Base-by-base conservation (phyloP, 2,113 vertebrate species). In the Eclectus roratus region DNA sequence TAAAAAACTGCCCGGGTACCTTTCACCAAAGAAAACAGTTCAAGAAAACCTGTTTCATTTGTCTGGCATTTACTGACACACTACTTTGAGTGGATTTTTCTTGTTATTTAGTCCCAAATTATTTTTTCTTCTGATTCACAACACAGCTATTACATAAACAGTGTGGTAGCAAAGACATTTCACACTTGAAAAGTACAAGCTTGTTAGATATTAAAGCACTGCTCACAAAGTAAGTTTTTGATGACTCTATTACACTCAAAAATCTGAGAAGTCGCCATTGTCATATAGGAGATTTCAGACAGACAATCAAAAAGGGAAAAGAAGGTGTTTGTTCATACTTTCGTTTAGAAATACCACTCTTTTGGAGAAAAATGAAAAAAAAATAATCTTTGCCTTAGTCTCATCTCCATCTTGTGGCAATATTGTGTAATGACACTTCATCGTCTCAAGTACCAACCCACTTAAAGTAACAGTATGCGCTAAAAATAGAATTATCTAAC, bases 381-480 rank as follows among this genome's bases (percentile, higher is more conserved):
- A 14, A 33, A 17, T 46, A 5, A 6, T 1, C 13, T 33, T 60
- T 63, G 29, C 29, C 47, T 80, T 69, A 23, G 55, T 88, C n/a
- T 76, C 17, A 63, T 17, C 91, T 63, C 95, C 93, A 95, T 65
- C 94, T 87, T 47, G 80, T 94, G 94, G 88, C 61, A 69, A 66
- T 17, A 60, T 3, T 19, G 8, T 46, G 61, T 43, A 89, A 86
- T 33, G 53, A 72, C 28, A 1, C 5, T 21, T 55, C 39, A 52
- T 3, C 2, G 0, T 33, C n/a, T 44, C 43, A 8, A 76, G 17
- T 11, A 72, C 4, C 41, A 27, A 74, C 37, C 20, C 11, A 53
- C 4, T 61, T 46, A 5, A 43, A 43, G 49, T 3, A 31, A 43
- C 56, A 52, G 49, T 7, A 33, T 10, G 28, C 1, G 11, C 13